Percentiles rank a stretch among this genome's conserved stretches.
These are phyloP conservation scores for Lithosia quadra DNA, from an alignment of 2,888 invertebrate genomes.

Conservation along the genomic window DNA sequence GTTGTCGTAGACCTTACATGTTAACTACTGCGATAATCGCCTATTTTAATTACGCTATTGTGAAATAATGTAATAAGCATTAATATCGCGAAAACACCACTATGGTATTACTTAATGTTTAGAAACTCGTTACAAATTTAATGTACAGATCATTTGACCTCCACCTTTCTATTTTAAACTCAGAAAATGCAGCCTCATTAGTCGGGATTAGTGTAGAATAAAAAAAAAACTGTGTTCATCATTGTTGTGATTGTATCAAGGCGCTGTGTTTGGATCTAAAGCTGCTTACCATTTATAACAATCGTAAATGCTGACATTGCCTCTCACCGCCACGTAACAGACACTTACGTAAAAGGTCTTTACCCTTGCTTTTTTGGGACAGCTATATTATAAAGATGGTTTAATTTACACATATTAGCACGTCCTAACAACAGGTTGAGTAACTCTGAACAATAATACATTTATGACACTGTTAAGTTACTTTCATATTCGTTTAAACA, in stretches of 20 bases:
- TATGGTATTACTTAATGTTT: conserved; percentile 59
- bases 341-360: conserved; percentile 84
- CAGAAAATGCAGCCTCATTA: conserved; percentile 41
- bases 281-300: conserved; percentile 73
- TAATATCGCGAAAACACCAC: conserved; percentile 51
- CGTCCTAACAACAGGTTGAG: conserved; percentile 62
- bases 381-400: conserved; percentile 76
- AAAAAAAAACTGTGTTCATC: conserved; percentile 30
- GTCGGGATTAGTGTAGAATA: conserved; percentile 27
- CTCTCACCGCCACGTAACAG: conserved; percentile 83
- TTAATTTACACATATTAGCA: conserved; percentile 80
- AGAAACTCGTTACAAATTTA: conserved; percentile 64
- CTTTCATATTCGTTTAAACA: conserved; percentile 32
- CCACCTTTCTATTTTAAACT: conserved; percentile 58
- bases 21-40: conserved; percentile 22
- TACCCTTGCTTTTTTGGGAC: conserved; percentile 86
- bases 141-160: conserved; percentile 64
- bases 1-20: conserved; percentile 43
- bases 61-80: conserved; percentile 38
- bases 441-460: conserved; percentile 61
- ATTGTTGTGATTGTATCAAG: conserved; percentile 34
- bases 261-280: conserved; percentile 60
- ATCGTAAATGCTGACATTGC: conserved; percentile 82
- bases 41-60: conserved; percentile 31
- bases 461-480: not conserved